phyloP scores from a whole-genome alignment of 2,797 vertebrate genomes.

The Hylomyscus alleni region DNA sequence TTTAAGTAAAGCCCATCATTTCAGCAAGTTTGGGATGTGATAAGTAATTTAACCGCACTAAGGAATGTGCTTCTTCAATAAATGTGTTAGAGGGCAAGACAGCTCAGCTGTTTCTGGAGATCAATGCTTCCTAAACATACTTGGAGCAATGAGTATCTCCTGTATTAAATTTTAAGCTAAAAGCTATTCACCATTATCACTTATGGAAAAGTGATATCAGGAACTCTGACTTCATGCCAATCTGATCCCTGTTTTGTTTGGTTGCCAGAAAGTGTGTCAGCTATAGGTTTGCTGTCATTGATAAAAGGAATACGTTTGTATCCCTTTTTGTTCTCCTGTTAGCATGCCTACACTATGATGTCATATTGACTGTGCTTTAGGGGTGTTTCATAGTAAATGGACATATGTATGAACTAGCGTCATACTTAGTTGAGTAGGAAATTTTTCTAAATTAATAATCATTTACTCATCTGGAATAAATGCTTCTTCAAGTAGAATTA shows the following conservation, averaged over 20 bases:
- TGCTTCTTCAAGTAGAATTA: background rate
- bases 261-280: background rate
- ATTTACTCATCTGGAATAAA: background rate
- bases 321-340: background rate
- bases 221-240: background rate
- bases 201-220: background rate
- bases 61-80: background rate
- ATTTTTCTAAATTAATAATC: background rate
- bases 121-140: background rate
- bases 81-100: background rate
- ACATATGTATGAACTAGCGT: background rate
- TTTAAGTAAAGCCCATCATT: background rate
- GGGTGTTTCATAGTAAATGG: background rate
- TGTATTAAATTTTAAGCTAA: background rate
- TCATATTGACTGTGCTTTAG: too few species aligned
- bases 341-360: background rate
- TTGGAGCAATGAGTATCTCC: background rate
- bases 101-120: background rate
- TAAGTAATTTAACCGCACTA: background rate
- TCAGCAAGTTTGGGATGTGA: background rate
- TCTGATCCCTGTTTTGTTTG: background rate
- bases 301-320: background rate
- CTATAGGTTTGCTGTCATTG: accelerated
- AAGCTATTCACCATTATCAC: too few species aligned
- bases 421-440: background rate